Conservation (phyloP, 2,113 vertebrate species). For the Labrus mixtus region DNA sequence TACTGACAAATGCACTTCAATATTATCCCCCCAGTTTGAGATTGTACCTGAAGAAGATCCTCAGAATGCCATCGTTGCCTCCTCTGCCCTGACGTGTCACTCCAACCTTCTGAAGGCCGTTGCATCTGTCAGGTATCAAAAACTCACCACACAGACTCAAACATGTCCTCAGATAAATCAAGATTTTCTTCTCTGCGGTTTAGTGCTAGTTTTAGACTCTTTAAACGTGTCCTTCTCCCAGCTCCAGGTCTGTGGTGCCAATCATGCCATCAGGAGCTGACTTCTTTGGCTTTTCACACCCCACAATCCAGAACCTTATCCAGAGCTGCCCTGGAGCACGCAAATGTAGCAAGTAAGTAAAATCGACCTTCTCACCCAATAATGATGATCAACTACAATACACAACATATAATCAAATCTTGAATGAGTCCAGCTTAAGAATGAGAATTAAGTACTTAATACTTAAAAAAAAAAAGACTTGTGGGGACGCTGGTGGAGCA, state of each 20-base stretch:
- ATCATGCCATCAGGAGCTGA: slow-evolving; percentile 87
- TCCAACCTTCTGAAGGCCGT: slow-evolving; percentile 87
- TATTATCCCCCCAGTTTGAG: slow-evolving; percentile 84
- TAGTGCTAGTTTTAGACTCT: not conserved
- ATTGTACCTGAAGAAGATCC: slow-evolving; percentile 93
- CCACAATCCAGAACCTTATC: slow-evolving; percentile 91
- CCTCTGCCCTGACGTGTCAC: slow-evolving; percentile 87
- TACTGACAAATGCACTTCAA: not conserved
- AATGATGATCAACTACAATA: not conserved
- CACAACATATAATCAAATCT: not conserved
- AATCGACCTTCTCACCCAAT: not conserved
- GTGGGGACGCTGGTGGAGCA: too few relatives aligned
- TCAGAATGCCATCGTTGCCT: slow-evolving; percentile 86
- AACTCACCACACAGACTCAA: not conserved
- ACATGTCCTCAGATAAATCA: not conserved
- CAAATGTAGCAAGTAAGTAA: slow-evolving; percentile 87
- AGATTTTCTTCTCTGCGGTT: not conserved
- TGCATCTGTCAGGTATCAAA: slow-evolving; percentile 75
- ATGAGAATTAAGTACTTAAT: not conserved
- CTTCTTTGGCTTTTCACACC: slow-evolving; percentile 93
- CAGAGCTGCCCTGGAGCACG: slow-evolving; percentile 92
- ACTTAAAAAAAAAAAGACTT: too few relatives aligned
- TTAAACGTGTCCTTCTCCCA: slow-evolving; percentile 44
- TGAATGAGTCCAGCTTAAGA: not conserved
- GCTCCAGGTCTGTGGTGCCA: slow-evolving; percentile 79